Percentiles rank a stretch among this genome's conserved stretches.
Conservation (phyloP, 2,113 vertebrate genomes). For the Benitochromis conjunctus region DNA sequence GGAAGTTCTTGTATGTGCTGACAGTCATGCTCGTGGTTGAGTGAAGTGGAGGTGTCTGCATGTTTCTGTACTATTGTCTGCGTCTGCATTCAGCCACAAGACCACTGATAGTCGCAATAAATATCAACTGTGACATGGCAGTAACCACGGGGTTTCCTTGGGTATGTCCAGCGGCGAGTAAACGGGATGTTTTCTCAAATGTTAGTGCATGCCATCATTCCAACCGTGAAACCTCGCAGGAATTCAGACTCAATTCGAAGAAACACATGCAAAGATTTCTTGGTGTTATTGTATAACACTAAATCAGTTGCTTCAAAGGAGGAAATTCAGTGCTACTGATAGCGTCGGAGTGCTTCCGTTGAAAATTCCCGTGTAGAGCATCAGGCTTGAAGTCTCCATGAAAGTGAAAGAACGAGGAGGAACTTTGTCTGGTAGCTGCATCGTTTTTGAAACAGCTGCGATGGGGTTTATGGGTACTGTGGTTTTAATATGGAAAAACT, state of each 20-base stretch:
- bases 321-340: neutral
- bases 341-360: neutral
- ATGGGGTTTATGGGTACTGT: conserved; percentile 5
- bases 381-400: neutral
- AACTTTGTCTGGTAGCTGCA: neutral
- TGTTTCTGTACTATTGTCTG: conserved; percentile 1
- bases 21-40: conserved; percentile 33
- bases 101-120: neutral
- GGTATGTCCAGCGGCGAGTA: neutral
- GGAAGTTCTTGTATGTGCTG: conserved; percentile 23
- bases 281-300: neutral
- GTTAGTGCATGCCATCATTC: neutral
- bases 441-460: neutral
- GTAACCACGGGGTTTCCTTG: conserved; percentile 64
- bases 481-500: neutral
- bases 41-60: neutral
- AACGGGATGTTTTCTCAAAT: conserved; percentile 39
- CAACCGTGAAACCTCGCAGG: conserved; percentile 2
- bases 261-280: neutral
- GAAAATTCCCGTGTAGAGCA: neutral
- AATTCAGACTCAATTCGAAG: neutral
- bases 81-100: conserved; percentile 10
- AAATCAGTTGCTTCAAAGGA: neutral
- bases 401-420: conserved; percentile 1
- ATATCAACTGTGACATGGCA: conserved; percentile 18